Base-by-base conservation (phyloP, 1,140 invertebrate genomes). In the Aphis gossypii region DNA sequence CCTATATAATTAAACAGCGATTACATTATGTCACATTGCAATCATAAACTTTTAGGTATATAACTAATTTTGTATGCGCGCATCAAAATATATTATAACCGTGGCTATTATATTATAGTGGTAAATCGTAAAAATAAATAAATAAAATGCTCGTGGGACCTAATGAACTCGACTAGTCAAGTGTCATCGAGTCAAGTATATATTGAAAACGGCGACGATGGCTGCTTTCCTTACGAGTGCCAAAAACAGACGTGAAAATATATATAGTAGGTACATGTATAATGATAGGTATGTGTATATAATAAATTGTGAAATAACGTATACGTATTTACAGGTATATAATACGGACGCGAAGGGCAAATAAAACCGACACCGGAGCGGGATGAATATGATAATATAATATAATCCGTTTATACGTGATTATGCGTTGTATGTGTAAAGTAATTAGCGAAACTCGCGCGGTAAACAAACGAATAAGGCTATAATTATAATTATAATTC, bases 321-420 rank as follows among this genome's bases (percentile, higher is more conserved):
- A 76, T n/a, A 18, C 56, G 14, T n/a, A n/a, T 68, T n/a, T 68
- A 14, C 60, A 68, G 11, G 60, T 68, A 5, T 11, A 14, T 11
- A 14, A n/a, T n/a, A n/a, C 7, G 6, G 30, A 76, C 30, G 14
- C 14, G 14, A 18, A 5, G 60, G 14, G 60, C 60, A 76, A 76
- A 76, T 76, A 76, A 76, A 76, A 76, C 60, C 60, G 60, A 76
- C 30, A 76, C 60, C 60, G 18, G n/a, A n/a, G 30, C 14, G 60
- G 60, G 60, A n/a, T 20, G n/a, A n/a, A 76, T 76, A 76, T n/a
- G 60, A 76, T 76, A n/a, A 46, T 46, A 68, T 76, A 76, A 76
- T n/a, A 76, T 76, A n/a, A 76, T 76, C 60, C 60, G 60, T 76
- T 76, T 76, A 76, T 76, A 76, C 60, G 60, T n/a, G 60, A 76